Base-by-base conservation (phyloP, 2,888 invertebrate genomes). In the Elgonia sp. region DNA sequence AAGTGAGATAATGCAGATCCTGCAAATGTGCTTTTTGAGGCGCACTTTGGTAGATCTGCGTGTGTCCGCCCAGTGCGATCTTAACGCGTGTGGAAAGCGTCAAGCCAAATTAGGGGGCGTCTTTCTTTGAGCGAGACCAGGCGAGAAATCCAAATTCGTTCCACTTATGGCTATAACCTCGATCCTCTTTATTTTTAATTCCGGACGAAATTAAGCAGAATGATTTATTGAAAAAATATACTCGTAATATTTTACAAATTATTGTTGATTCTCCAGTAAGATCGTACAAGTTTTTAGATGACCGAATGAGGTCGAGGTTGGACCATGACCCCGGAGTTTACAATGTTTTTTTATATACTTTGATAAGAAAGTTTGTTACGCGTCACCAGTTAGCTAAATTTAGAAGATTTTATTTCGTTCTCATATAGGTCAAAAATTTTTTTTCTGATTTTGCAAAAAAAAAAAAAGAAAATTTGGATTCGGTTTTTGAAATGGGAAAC, bases 81-180 rank as follows among this genome's bases (percentile, higher is more conserved):
- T 5, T 39, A 29, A 86, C 89, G 86, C 88, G 90, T 88, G 92
- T 93, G 92, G 92, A 90, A 89, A 92, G 87, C 91, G 91, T 93
- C 92, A 93, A 91, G 84, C 86, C 89, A 70, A 87, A 90, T 91
- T 89, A 88, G 91, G 91, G 91, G 92, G 92, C 92, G 92, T 91
- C 89, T 89, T 82, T 65, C 60, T 60, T 39, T 67, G 85, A 86
- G 70, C 69, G 37, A 76, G 67, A 86, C 70, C 82, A 87, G 84
- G 80, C 86, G 72, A 53, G 70, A 53, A 29, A 29, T 29, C 5
- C 5, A 29, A 29, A 29, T 29, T 29, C 29, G 29, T 29, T 29
- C 29, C 29, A 53, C n/a, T n/a, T 53, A 8, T n/a, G 16, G 46
- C 4, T 2, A n/a, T n/a, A 46, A 4, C n/a, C 53, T 53, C n/a